These are phyloP conservation scores for Fringilla coelebs DNA, from an alignment of 2,797 vertebrate species.

Conservation along the genomic window DNA sequence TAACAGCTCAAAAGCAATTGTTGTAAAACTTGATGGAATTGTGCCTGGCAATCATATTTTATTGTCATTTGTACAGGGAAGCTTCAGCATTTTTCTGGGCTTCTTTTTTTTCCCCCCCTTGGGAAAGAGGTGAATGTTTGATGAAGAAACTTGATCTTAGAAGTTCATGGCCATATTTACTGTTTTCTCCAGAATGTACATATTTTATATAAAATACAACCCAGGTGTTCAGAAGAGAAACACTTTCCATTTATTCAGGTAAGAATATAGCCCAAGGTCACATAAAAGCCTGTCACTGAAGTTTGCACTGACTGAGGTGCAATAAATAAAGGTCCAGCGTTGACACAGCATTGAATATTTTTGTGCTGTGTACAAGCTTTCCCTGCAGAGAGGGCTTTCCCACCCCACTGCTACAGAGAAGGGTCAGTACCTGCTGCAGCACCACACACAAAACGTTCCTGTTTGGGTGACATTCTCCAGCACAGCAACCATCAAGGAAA, in stretches of 20 bases:
- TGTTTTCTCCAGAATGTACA: conserved; percentile 51
- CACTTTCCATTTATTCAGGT: conserved; percentile 51
- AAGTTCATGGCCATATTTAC: conserved; percentile 68
- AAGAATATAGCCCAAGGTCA: conserved; percentile 60
- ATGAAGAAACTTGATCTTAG: conserved; percentile 50
- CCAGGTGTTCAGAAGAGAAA: conserved; percentile 51
- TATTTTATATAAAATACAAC: conserved; percentile 56
- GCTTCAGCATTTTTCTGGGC: conserved; percentile 54
- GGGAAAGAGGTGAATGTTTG: conserved; percentile 36
- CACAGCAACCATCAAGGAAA: background rate
- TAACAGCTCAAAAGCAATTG: conserved; percentile 71
- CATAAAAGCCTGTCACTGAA: conserved; percentile 24
- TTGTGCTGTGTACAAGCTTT: background rate
- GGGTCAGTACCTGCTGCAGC: background rate
- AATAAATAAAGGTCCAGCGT: background rate
- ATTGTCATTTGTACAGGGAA: conserved; percentile 61
- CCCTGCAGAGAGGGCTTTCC: background rate
- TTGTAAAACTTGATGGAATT: conserved; percentile 69
- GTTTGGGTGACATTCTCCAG: background rate
- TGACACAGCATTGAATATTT: background rate
- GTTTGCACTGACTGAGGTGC: background rate
- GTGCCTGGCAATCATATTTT: conserved; percentile 62
- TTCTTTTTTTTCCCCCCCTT: background rate
- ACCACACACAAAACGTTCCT: accelerated
- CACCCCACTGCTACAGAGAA: background rate